Evolutionary conservation across 2,113 vertebrate genomes (phyloP).

Genomic region (Phyllostomus discolor): DNA sequence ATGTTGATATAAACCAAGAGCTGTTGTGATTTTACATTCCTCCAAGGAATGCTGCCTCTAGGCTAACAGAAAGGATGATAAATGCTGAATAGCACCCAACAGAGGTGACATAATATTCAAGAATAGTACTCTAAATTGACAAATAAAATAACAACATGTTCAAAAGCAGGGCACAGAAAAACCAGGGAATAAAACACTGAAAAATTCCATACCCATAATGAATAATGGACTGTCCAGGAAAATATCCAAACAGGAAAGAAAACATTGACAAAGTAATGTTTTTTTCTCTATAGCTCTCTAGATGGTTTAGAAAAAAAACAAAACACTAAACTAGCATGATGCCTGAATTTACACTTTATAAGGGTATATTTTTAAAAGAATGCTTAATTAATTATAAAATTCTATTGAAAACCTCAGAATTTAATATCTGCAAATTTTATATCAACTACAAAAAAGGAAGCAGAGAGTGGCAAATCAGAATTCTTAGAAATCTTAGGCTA

Average conservation of each 20-base stretch:
- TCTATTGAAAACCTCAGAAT: background rate
- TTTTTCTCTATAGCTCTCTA: background rate
- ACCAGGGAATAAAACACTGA: constrained; percentile 19
- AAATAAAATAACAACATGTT: background rate
- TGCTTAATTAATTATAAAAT: background rate
- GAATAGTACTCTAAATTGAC: background rate
- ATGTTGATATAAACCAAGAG: constrained; percentile 3
- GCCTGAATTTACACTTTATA: background rate
- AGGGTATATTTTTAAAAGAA: background rate
- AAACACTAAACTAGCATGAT: background rate
- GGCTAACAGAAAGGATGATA: background rate
- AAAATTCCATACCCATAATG: background rate
- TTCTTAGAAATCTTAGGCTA: background rate
- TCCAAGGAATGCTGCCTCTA: background rate
- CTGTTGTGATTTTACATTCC: background rate
- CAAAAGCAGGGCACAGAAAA: background rate
- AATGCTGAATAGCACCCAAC: background rate
- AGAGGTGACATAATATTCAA: background rate
- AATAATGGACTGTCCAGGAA: background rate
- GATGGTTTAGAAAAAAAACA: background rate
- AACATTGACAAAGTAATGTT: background rate
- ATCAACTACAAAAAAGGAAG: background rate
- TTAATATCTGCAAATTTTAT: background rate
- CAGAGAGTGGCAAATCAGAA: background rate
- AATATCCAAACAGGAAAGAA: background rate